Evolutionary conservation across 2,797 vertebrate species (phyloP), one percentile per base, ranked within the genome.

Genomic region (Anniella stebbinsi): DNA sequence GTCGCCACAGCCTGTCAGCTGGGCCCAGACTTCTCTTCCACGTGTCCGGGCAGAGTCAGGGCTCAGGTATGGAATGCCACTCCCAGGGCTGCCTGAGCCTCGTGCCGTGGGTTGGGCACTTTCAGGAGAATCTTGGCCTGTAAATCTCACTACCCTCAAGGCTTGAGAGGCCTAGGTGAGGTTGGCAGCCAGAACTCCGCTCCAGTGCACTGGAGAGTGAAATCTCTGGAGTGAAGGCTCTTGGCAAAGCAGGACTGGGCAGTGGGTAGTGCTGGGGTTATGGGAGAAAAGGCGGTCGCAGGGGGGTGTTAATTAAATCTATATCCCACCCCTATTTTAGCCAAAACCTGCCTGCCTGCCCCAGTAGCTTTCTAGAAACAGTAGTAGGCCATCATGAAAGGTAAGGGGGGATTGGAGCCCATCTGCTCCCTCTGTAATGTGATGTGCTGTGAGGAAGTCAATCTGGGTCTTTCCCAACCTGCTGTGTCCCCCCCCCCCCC

Each of bases 61-160:
- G 41, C 78, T 90, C 82, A 88, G 87, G 91, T 90, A 90, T 92
- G 88, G 76, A 6, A 38, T 21, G 77, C 76, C 75, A 88, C 89
- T 84, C 81, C 90, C 90, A 89, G 38, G 28, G 41, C 84, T 69
- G 89, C 45, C 30, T 51, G 51, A 77, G 85, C 88, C 88, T 82
- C 84, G 41, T 73, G 67, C 72, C 4, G 48, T 81, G 85, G 89
- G 89, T 67, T 87, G 80, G 80, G 86, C 63, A 30, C 12, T 48
- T 57, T 66, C 23, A 13, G 21, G 45, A 83, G 72, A 60, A 72
- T 51, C 41, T 82, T 69, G 72, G 57, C 28, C 45, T 84, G 48
- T 87, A 41, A 83, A 57, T 76, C 45, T 33, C 13, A 28, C 30
- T 33, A 60, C 48, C 36, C 48, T 60, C 84, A 73, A 72, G 33